Base-by-base conservation (phyloP, 2,797 vertebrate species). In the Hemibagrus guttatus region DNA sequence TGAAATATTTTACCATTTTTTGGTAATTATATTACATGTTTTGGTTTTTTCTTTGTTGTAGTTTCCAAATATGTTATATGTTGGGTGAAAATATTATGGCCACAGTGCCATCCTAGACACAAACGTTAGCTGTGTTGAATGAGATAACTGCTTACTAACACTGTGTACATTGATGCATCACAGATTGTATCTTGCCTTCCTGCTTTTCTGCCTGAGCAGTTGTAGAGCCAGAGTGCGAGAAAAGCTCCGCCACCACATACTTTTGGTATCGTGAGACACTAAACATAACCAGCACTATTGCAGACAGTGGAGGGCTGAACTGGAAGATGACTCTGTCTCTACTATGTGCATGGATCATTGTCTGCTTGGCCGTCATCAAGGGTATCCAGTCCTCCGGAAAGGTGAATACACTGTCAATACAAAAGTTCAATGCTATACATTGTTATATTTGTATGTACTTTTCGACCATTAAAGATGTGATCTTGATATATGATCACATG, bases 321-420 rank as follows among this genome's bases (percentile, higher is more conserved):
- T 99, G 98, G 98, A 98, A 93, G 94, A 99, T 99, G 98, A 97
- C 97, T 0, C 84, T 99, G 68, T 98, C 97, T n/a, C 95, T 99
- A 85, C 93, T 99, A 19, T 94, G 91, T 68, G 98, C 98, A 84
- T 99, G 98, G 98, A 96, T 97, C 91, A 91, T 99, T 2, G 98
- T 99, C 91, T 97, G 97, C 87, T 85, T 99, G 95, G 97, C 98
- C 1, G 97, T 99, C 85, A 97, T 99, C 91, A 99, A 97, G 92
- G 98, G 98, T 90, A 99, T 99, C 93, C 98, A 99, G 94, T 99
- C 98, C 66, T 97, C 97, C 0, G 96, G 96, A 75, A 97, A 97
- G 95, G 97, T 97, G 91, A 92, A 93, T 59, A 69, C 12, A 61
- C 14, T 23, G 35, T n/a, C 31, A 71, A 8, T 59, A 13, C 21